Evolutionary conservation across 2,113 vertebrate species (phyloP).

Genomic region (Bambusicola thoracicus): DNA sequence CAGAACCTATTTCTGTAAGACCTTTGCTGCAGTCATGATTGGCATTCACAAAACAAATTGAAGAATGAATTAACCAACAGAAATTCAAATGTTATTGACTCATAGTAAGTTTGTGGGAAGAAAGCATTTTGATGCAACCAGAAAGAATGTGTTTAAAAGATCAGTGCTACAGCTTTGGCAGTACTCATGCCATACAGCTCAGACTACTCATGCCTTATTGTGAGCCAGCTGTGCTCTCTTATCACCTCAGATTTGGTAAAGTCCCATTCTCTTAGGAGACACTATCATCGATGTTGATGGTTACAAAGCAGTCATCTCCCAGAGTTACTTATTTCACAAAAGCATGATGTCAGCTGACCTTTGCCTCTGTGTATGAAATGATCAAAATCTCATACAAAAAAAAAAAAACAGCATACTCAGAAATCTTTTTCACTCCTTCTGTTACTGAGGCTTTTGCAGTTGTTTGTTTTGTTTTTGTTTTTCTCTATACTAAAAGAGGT

Average conservation of each 20-base stretch:
- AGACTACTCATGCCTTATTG: not conserved
- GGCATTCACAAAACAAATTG: not conserved
- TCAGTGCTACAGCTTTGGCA: not conserved
- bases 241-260: not conserved
- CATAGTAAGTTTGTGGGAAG: not conserved
- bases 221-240: not conserved
- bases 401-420: not conserved
- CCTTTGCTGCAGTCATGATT: not conserved
- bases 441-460: not conserved
- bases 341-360: not conserved
- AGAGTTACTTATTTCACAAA: slow-evolving; percentile 3
- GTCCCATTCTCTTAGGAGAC: not conserved
- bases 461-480: not conserved
- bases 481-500: not conserved
- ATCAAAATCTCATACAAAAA: not conserved
- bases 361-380: not conserved
- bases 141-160: not conserved
- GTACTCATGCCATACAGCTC: not conserved
- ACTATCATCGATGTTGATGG: not conserved
- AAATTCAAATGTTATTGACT: not conserved
- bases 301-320: not conserved
- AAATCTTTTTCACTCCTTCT: not conserved
- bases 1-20: not conserved
- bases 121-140: not conserved
- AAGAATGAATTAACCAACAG: not conserved